These are phyloP conservation scores for Subanguina moxae DNA, from an alignment of 1,140 invertebrate genomes.

Conservation along the genomic window DNA sequence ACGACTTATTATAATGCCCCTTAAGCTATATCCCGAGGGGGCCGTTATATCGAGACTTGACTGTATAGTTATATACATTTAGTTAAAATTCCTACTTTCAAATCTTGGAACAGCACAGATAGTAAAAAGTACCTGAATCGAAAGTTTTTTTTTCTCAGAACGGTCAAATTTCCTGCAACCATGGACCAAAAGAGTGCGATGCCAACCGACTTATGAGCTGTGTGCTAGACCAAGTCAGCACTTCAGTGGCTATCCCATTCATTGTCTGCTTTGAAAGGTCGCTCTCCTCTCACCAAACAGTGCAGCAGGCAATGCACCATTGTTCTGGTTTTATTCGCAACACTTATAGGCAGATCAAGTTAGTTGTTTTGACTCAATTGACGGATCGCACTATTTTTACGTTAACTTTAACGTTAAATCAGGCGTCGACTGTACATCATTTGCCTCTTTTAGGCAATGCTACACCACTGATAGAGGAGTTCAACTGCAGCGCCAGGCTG, in stretches of 20 bases:
- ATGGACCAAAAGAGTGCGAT: slow-evolving; percentile 58
- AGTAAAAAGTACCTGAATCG: too few species aligned
- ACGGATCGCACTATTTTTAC: too few species aligned
- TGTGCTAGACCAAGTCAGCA: slow-evolving; percentile 51
- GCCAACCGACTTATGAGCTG: slow-evolving; percentile 56
- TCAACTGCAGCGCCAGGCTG: slow-evolving; percentile 53
- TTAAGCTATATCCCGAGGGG: too few species aligned
- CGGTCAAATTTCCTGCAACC: slow-evolving; percentile 57
- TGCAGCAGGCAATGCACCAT: slow-evolving; percentile 47
- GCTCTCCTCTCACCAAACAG: slow-evolving; percentile 31
- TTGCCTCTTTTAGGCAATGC: slow-evolving; percentile 46
- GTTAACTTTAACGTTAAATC: background rate
- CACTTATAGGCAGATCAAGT: slow-evolving; percentile 53
- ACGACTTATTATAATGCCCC: too few species aligned
- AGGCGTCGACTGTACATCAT: too few species aligned
- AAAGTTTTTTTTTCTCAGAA: slow-evolving; percentile 33
- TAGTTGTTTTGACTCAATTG: background rate
- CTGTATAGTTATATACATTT: too few species aligned
- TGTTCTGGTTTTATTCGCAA: slow-evolving; percentile 55
- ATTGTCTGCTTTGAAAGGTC: slow-evolving; percentile 56
- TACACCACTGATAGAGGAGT: slow-evolving; percentile 49
- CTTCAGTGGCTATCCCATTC: slow-evolving; percentile 46
- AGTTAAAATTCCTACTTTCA: too few species aligned
- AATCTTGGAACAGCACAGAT: too few species aligned
- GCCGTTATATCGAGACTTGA: too few species aligned